Evolutionary conservation across 2,888 invertebrate genomes (phyloP).

Genomic region (Drosophila subsilvestris): DNA sequence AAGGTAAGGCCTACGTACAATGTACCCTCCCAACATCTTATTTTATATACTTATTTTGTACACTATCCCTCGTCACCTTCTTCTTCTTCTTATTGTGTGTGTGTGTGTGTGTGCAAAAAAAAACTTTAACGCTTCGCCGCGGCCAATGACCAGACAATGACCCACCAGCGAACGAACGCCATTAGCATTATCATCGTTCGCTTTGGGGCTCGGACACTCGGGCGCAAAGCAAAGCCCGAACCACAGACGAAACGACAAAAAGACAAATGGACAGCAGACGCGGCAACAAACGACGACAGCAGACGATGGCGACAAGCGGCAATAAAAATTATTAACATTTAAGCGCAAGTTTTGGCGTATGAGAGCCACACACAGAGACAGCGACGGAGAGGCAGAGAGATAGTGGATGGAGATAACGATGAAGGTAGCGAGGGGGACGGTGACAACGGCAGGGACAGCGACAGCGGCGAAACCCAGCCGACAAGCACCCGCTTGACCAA

Average conservation of each 20-base stretch:
- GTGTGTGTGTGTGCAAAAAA: slow-evolving; percentile 61
- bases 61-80: slow-evolving; percentile 38
- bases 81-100: slow-evolving; percentile 16
- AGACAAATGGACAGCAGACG: slow-evolving; percentile 10
- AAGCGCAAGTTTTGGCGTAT: slow-evolving; percentile 68
- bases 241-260: slow-evolving; percentile 32
- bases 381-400: neutral
- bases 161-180: slow-evolving; percentile 77
- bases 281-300: slow-evolving; percentile 46
- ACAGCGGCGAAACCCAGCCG: slow-evolving; percentile 26
- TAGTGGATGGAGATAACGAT: neutral
- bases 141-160: slow-evolving; percentile 81
- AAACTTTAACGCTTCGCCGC: slow-evolving; percentile 69
- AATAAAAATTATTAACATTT: slow-evolving; percentile 80
- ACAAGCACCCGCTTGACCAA: slow-evolving; percentile 45
- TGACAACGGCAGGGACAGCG: neutral
- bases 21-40: neutral
- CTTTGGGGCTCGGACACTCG: slow-evolving; percentile 8
- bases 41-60: neutral
- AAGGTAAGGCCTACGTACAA: too few relatives aligned
- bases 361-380: slow-evolving; percentile 62
- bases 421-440: slow-evolving; percentile 4
- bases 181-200: slow-evolving; percentile 76
- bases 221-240: slow-evolving; percentile 31
- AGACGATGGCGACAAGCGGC: slow-evolving; percentile 59